Conservation (phyloP, 2,888 invertebrate species). For the Melanotus villosus region DNA sequence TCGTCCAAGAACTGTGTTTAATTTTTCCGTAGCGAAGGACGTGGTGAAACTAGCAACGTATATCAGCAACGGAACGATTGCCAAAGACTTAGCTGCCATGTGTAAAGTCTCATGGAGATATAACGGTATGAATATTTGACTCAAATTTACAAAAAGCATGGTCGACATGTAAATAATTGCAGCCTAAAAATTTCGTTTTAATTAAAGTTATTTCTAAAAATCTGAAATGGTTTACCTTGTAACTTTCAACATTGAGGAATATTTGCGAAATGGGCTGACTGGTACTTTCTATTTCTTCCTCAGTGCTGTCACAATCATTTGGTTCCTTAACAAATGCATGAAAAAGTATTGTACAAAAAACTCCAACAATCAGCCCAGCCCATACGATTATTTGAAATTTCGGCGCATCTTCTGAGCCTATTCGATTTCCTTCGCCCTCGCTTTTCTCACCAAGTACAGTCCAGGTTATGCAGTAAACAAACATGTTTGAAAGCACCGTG, state of each 20-base stretch:
- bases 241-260: conserved; percentile 59
- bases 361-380: conserved; percentile 77
- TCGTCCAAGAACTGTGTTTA: conserved; percentile 77
- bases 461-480: conserved; percentile 87
- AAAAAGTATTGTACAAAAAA: conserved; percentile 78
- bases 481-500: conserved; percentile 88
- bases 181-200: conserved; percentile 71
- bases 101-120: conserved; percentile 85
- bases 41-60: conserved; percentile 85
- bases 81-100: conserved; percentile 81
- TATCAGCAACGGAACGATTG: conserved; percentile 86
- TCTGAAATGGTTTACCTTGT: conserved; percentile 55
- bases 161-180: conserved; percentile 90
- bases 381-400: conserved; percentile 81
- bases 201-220: background rate
- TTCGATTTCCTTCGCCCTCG: conserved; percentile 70
- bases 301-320: conserved; percentile 57
- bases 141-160: conserved; percentile 86
- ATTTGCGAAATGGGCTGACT: conserved; percentile 55
- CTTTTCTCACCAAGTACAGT: conserved; percentile 72
- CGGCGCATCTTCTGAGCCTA: conserved; percentile 76
- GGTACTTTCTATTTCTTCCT: conserved; percentile 56
- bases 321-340: conserved; percentile 80
- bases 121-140: conserved; percentile 88
- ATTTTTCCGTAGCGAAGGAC: conserved; percentile 78